Evolutionary conservation across 2,888 invertebrate species (phyloP).

Genomic region (Aplocera efformata): DNA sequence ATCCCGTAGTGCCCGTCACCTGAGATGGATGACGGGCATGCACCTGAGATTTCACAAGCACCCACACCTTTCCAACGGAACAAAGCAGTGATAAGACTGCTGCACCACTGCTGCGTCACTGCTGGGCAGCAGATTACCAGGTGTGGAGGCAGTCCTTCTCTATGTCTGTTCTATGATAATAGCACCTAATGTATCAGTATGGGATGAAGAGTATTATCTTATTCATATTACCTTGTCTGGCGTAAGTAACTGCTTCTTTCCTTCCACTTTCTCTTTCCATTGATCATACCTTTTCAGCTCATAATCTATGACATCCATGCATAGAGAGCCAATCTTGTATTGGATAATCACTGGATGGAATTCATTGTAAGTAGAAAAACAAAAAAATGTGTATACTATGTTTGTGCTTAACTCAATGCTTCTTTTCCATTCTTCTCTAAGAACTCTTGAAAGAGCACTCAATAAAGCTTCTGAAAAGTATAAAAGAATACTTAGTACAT

Average conservation of each 20-base stretch:
- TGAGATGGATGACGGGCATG: no score
- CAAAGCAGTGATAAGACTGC: no score
- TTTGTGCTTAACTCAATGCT: slow-evolving; percentile 98
- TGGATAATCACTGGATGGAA: slow-evolving; percentile 97
- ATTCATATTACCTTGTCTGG: slow-evolving; percentile 63
- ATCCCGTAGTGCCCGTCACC: no score
- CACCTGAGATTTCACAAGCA: no score
- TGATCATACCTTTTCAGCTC: slow-evolving; percentile 96
- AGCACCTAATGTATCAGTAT: no score
- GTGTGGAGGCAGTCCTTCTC: no score
- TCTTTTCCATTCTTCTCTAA: slow-evolving; percentile 98
- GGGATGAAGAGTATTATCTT: not conserved
- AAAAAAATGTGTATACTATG: slow-evolving; percentile 97
- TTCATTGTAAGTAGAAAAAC: slow-evolving; percentile 96
- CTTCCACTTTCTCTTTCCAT: slow-evolving; percentile 87
- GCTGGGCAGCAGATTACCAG: no score
- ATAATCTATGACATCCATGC: slow-evolving; percentile 97
- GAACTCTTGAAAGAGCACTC: slow-evolving; percentile 95
- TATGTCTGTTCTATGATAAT: no score
- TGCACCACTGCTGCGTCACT: no score
- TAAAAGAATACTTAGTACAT: not conserved
- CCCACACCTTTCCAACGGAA: no score
- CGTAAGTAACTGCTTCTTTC: slow-evolving; percentile 66
- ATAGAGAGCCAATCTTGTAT: slow-evolving; percentile 98
- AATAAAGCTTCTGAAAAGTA: slow-evolving; percentile 89